Evolutionary conservation across 2,113 vertebrate species (phyloP).

Genomic region (Xyrauchen texanus): DNA sequence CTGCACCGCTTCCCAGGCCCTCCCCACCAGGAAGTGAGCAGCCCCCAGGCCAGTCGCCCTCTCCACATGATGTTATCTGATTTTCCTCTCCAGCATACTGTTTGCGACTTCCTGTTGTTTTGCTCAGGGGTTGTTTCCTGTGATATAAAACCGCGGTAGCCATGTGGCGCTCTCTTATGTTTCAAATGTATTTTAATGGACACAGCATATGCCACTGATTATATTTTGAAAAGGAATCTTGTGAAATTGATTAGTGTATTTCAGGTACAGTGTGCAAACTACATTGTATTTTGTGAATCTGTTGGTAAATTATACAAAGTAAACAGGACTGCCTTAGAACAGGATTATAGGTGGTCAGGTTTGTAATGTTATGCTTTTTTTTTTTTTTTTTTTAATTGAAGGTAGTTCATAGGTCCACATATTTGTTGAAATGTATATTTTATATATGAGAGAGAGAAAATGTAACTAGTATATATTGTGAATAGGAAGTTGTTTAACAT

Average conservation of each 20-base stretch:
- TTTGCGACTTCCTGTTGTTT: conserved; percentile 38
- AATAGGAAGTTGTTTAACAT: conserved; percentile 36
- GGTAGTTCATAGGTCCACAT: conserved; percentile 17
- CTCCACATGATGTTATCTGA: conserved; percentile 72
- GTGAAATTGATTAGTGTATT: neutral
- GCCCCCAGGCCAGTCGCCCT: conserved; percentile 57
- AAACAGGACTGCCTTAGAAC: conserved; percentile 2
- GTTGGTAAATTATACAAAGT: conserved; percentile 3
- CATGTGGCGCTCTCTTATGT: conserved; percentile 26
- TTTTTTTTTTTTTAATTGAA: conserved; percentile 31
- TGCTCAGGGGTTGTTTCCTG: conserved; percentile 38
- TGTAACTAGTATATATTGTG: conserved; percentile 38
- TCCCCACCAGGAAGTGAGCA: conserved; percentile 65
- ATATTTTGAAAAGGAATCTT: neutral
- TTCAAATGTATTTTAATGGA: neutral
- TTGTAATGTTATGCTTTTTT: neutral
- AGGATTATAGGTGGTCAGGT: conserved; percentile 7
- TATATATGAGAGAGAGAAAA: too few species aligned
- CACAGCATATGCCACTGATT: neutral
- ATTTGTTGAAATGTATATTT: too few species aligned
- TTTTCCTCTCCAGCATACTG: conserved; percentile 4
- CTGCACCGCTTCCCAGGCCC: conserved; percentile 61
- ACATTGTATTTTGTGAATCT: neutral
- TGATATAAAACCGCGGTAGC: neutral
- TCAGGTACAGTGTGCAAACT: neutral